phyloP scores from a whole-genome alignment of 2,113 vertebrate species.

The Laterallus jamaicensis region DNA sequence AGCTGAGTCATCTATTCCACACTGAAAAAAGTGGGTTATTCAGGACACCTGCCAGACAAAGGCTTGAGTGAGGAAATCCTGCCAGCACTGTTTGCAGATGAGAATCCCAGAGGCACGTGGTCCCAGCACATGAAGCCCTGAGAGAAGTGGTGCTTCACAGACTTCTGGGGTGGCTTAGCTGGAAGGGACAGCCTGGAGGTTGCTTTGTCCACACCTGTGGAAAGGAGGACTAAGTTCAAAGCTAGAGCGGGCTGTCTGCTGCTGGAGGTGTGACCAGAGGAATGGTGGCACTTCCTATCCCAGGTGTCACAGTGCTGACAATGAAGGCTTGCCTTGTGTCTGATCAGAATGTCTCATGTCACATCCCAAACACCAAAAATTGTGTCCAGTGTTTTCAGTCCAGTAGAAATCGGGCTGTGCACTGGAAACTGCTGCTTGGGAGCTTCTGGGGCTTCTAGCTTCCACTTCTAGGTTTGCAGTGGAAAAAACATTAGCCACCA shows the following conservation, averaged over 20 bases:
- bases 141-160: neutral
- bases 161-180: neutral
- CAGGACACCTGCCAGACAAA: neutral
- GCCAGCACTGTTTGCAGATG: neutral
- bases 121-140: neutral
- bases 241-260: neutral
- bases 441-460: neutral
- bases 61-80: neutral
- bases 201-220: neutral
- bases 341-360: neutral
- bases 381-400: neutral
- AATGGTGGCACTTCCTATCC: neutral
- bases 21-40: neutral
- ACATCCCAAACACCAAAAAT: neutral
- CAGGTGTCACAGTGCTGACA: neutral
- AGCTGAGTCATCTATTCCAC: conserved; percentile 27
- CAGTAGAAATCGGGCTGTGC: neutral
- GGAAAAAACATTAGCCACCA: neutral
- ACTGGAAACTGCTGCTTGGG: neutral
- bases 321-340: neutral
- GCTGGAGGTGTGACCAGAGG: neutral
- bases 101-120: neutral
- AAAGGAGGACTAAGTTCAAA: neutral
- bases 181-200: neutral
- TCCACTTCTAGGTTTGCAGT: neutral